Evolutionary conservation across 2,113 vertebrate species (phyloP), one percentile per base, ranked within the genome.

Genomic region (Ictalurus furcatus): DNA sequence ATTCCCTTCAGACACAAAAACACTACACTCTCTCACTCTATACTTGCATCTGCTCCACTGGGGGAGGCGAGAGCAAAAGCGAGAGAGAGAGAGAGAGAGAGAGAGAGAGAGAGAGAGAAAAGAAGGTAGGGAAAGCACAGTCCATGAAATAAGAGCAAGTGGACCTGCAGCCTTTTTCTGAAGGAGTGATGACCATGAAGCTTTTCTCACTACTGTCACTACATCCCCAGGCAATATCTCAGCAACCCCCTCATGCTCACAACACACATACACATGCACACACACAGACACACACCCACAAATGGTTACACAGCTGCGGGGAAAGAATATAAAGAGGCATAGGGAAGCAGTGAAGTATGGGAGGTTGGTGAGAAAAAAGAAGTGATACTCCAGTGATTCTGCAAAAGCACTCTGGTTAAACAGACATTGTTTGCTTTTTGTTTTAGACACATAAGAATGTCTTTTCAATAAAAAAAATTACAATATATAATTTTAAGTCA

Each of bases 71-170:
- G n/a, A 21, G 74, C 19, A 23, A 14, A n/a, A 40, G 56, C 19
- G 44, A 34, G 30, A 21, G 65, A 58, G 3, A 37, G 56, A 23
- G 52, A 9, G 52, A 44, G 54, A 58, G 56, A 58, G 56, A 17
- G 14, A 48, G 14, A 21, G 65, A 58, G 3, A 37, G 56, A 23
- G 52, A 9, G 52, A 44, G 54, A 58, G 56, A 58, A 14, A 17
- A 48, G 14, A 2, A 28, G 69, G 14, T 40, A n/a, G 52, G 59
- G 37, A n/a, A 79, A 89, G 71, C 74, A 65, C 40, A 23, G n/a
- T 61, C 54, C 71, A 85, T 86, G 71, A 88, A 85, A 83, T 88
- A 87, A 88, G 74, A 87, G 82, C 76, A 78, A 87, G 79, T 84
- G 58, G 58, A 81, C 79, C 67, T 37, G n/a, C 58, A 85, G 89